These are phyloP conservation scores for Syrrhaptes paradoxus DNA, from an alignment of 2,113 vertebrate species.

Conservation along the genomic window DNA sequence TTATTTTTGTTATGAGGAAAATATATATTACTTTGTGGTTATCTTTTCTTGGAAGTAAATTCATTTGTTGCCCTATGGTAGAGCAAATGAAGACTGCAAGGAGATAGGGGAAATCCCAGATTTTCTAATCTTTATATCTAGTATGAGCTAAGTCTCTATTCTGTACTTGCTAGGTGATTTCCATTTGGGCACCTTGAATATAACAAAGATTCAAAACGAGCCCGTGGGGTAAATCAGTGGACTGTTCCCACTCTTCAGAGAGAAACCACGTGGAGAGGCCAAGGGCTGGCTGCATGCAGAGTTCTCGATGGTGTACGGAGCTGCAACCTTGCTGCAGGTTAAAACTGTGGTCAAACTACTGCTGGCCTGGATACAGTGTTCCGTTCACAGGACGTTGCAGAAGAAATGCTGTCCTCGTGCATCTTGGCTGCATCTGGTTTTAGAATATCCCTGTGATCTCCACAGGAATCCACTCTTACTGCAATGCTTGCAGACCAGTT, in stretches of 20 bases:
- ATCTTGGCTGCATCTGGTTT: background rate
- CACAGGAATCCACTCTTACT: background rate
- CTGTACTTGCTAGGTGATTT: conserved; percentile 23
- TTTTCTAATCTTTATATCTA: conserved; percentile 43
- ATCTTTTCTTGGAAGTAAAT: conserved; percentile 9
- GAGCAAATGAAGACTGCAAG: background rate
- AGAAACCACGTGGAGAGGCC: background rate
- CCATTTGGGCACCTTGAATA: background rate
- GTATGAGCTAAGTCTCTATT: conserved; percentile 2
- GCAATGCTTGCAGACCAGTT: background rate
- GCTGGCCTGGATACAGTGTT: background rate
- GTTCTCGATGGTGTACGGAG: background rate
- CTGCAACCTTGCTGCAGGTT: background rate
- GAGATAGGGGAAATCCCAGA: conserved; percentile 22
- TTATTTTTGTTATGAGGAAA: conserved; percentile 27
- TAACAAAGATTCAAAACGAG: background rate
- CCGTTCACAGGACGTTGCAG: background rate
- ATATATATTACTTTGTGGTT: conserved; percentile 30
- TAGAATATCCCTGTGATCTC: background rate
- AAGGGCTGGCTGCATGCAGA: background rate
- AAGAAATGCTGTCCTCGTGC: background rate
- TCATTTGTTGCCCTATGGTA: background rate
- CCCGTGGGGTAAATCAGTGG: background rate
- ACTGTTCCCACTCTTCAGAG: background rate
- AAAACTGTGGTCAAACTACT: background rate